Percentiles rank a stretch among this genome's conserved stretches.
phyloP scores from a whole-genome alignment of 2,113 vertebrate species.

The Gorsachius goisagi region DNA sequence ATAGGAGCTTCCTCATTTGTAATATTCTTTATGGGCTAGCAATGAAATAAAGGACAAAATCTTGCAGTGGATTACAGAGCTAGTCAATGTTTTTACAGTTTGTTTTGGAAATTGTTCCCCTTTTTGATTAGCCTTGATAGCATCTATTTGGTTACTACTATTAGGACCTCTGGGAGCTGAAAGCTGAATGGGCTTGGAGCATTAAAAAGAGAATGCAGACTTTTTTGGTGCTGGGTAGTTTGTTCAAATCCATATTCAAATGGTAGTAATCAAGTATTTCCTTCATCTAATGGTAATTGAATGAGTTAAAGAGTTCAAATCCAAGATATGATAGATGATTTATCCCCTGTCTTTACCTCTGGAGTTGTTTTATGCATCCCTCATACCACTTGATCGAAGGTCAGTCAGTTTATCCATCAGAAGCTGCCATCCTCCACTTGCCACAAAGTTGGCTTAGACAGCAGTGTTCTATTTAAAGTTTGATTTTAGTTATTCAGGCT shows the following conservation, averaged over 20 bases:
- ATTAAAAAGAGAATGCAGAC: not conserved
- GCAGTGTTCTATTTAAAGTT: not conserved
- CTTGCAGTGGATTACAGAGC: not conserved
- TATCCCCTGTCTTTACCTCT: not conserved
- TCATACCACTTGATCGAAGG: not conserved
- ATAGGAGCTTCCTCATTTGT: not conserved
- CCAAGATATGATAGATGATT: not conserved
- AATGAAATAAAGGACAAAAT: not conserved
- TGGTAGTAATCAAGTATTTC: not conserved
- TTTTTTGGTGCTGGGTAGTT: not conserved
- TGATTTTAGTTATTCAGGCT: not conserved
- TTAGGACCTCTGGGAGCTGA: not conserved
- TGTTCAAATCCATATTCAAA: not conserved
- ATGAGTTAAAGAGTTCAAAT: not conserved
- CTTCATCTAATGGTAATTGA: not conserved
- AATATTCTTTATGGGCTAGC: not conserved
- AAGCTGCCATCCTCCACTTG: not conserved
- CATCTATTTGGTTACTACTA: not conserved
- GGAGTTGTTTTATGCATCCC: not conserved
- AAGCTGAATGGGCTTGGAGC: not conserved
- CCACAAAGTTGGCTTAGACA: not conserved
- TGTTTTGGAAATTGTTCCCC: not conserved
- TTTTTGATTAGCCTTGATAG: not conserved
- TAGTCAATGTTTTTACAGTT: not conserved
- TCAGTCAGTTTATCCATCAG: not conserved